These are phyloP conservation scores for Tangara arthus DNA, from an alignment of 2,797 vertebrate genomes.

Conservation along the genomic window DNA sequence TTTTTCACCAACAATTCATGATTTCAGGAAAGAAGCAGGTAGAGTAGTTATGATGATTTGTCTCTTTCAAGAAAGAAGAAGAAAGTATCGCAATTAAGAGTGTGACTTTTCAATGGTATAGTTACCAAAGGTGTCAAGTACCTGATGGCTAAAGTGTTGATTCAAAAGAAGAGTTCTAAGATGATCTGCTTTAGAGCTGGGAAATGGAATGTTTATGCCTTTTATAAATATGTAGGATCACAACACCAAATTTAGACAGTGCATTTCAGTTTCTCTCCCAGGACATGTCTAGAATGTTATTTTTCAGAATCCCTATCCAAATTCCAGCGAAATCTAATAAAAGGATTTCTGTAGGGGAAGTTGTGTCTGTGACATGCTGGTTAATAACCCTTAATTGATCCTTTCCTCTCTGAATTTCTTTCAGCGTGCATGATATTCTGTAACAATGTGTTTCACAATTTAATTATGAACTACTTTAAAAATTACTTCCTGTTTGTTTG, in stretches of 20 bases:
- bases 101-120: background rate
- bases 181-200: background rate
- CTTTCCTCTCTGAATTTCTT: background rate
- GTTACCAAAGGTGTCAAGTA: background rate
- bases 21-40: background rate
- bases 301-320: background rate
- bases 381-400: background rate
- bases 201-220: background rate
- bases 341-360: background rate
- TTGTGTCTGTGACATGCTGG: background rate
- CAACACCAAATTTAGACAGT: background rate
- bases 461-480: background rate
- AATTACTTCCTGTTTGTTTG: background rate
- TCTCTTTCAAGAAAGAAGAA: background rate
- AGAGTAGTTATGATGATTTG: background rate
- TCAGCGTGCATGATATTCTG: background rate
- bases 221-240: background rate
- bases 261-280: background rate
- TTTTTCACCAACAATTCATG: background rate
- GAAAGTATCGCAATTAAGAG: background rate
- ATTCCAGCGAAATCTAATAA: background rate
- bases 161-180: background rate
- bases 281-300: background rate
- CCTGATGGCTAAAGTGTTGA: background rate
- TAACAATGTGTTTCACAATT: background rate